These are phyloP conservation scores for Grallaria varia DNA, from an alignment of 2,113 vertebrate species.

Conservation along the genomic window DNA sequence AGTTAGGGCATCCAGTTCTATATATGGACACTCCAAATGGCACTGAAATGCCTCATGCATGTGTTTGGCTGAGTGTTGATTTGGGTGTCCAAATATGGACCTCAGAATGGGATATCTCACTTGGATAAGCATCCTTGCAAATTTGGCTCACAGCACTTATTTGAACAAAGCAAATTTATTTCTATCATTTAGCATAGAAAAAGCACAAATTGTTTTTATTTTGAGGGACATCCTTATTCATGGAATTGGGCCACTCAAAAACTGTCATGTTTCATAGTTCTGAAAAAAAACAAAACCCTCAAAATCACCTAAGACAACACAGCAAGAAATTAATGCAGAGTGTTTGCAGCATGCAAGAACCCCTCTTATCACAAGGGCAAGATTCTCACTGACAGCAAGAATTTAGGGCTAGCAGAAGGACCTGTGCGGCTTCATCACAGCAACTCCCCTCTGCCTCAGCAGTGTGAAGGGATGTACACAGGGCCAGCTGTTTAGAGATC, in stretches of 20 bases:
- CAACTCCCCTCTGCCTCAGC: not conserved
- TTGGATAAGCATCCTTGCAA: conserved; percentile 54
- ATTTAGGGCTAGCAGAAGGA: conserved; percentile 23
- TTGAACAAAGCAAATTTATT: conserved; percentile 63
- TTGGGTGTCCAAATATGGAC: conserved; percentile 65
- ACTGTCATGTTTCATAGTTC: not conserved
- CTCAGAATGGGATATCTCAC: conserved; percentile 58
- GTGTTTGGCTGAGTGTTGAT: conserved; percentile 61
- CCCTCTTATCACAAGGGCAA: not conserved
- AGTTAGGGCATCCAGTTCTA: conserved; percentile 65
- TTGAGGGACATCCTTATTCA: conserved; percentile 10
- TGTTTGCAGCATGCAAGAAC: not conserved
- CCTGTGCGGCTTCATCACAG: not conserved
- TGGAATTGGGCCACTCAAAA: not conserved
- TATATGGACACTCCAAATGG: conserved; percentile 66
- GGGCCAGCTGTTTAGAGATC: not conserved
- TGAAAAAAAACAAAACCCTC: not conserved
- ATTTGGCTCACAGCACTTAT: conserved; percentile 24
- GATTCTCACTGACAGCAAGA: not conserved
- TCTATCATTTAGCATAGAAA: not conserved
- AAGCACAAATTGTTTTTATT: not conserved
- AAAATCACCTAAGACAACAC: not conserved
- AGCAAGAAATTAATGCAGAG: not conserved
- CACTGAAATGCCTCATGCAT: conserved; percentile 60
- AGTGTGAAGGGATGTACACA: not conserved